Evolutionary conservation across 2,888 invertebrate species (phyloP).

Genomic region (Spilosoma lubricipeda): DNA sequence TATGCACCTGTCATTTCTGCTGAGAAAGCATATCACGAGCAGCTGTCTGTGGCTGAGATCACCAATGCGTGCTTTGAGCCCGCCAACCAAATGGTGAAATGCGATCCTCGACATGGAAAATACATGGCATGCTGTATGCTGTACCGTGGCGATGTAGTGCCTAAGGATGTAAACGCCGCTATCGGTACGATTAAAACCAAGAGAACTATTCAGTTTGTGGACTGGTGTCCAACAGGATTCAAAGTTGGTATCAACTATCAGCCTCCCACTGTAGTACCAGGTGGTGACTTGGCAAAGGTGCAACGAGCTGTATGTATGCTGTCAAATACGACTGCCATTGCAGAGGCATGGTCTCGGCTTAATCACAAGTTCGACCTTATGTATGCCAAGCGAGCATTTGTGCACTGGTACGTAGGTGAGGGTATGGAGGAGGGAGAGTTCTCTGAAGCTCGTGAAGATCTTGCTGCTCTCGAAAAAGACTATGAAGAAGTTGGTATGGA

Average conservation of each 20-base stretch:
- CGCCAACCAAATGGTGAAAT: conserved; percentile 97
- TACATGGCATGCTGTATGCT: conserved; percentile 99
- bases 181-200: conserved; percentile 98
- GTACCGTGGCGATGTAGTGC: conserved; percentile 97
- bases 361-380: conserved; percentile 98
- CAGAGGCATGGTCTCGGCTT: conserved; percentile 98
- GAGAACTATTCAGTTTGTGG: conserved; percentile 96
- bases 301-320: conserved; percentile 98
- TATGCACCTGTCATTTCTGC: conserved; percentile 97
- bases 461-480: conserved; percentile 92
- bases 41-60: conserved; percentile 95
- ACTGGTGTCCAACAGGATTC: conserved; percentile 94
- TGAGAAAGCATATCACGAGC: conserved; percentile 97
- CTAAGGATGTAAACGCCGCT: conserved; percentile 97
- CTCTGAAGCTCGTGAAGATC: conserved; percentile 89
- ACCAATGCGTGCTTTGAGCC: conserved; percentile 98
- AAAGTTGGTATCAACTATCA: conserved; percentile 95
- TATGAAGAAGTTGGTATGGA: conserved; percentile 96
- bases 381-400: conserved; percentile 98
- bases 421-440: conserved; percentile 95
- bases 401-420: conserved; percentile 97
- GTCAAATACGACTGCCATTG: conserved; percentile 98
- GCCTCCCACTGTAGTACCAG: conserved; percentile 95
- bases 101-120: conserved; percentile 95
- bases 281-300: conserved; percentile 96